Evolutionary conservation across 1,140 invertebrate species (phyloP).

Genomic region (Drosophila sulfurigaster): DNA sequence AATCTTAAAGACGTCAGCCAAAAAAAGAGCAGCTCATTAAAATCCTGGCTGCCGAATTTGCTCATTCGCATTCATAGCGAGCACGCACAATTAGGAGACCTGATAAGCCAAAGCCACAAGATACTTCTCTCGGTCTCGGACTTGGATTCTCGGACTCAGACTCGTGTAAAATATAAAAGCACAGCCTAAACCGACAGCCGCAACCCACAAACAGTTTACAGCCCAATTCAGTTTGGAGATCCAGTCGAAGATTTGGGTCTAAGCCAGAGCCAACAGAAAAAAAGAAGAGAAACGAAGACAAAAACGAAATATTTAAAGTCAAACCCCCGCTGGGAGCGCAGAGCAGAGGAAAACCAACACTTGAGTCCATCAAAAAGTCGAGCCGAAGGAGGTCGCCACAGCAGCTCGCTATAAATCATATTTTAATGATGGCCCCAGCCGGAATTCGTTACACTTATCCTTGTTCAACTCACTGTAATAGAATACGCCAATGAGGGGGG

Average conservation of each 20-base stretch:
- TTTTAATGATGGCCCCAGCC: slow-evolving; percentile 72
- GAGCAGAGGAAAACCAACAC: slow-evolving; percentile 34
- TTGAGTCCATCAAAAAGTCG: slow-evolving; percentile 45
- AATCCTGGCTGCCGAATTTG: slow-evolving; percentile 45
- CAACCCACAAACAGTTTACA: slow-evolving; percentile 13
- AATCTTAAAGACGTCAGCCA: slow-evolving; percentile 14
- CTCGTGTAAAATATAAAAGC: background rate
- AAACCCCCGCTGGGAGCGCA: slow-evolving; percentile 24
- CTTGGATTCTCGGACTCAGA: background rate
- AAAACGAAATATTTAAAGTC: slow-evolving; percentile 59
- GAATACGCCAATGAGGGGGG: slow-evolving; percentile 52
- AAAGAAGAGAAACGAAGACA: background rate
- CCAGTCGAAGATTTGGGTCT: slow-evolving; percentile 45
- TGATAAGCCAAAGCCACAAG: slow-evolving; percentile 7
- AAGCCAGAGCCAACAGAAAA: slow-evolving; percentile 1
- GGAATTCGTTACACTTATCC: slow-evolving; percentile 61
- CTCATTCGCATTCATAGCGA: slow-evolving; percentile 61
- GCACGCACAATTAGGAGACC: slow-evolving; percentile 31
- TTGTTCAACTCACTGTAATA: slow-evolving; percentile 54
- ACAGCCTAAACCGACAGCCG: slow-evolving; percentile 4
- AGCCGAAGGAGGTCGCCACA: slow-evolving; percentile 25
- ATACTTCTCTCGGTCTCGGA: background rate
- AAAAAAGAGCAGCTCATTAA: slow-evolving; percentile 26
- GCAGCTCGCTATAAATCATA: slow-evolving; percentile 70
- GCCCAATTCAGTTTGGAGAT: slow-evolving; percentile 31